Percentiles rank a stretch among this genome's conserved stretches.
Evolutionary conservation across 2,888 invertebrate species (phyloP).

Genomic region (Andrena camellia): DNA sequence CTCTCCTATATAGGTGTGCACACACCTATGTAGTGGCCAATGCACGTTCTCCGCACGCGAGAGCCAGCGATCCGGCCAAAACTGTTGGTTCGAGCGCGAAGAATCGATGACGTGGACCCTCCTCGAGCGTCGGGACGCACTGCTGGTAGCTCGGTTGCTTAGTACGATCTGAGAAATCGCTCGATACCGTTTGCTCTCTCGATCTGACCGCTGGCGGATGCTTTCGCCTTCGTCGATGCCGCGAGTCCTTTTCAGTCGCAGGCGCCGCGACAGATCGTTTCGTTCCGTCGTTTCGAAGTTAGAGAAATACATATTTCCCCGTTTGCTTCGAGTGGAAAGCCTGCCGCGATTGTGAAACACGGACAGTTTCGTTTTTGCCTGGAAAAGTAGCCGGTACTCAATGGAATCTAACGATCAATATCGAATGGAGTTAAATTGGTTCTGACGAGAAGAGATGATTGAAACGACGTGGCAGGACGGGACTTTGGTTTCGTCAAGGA

Average conservation of each 20-base stretch:
- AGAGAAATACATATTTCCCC: neutral
- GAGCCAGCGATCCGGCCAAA: slow-evolving; percentile 63
- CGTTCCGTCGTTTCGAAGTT: neutral
- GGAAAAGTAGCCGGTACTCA: too few relatives aligned
- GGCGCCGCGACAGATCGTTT: neutral
- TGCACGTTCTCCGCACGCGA: slow-evolving; percentile 63
- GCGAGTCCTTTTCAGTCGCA: neutral
- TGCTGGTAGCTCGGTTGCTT: neutral
- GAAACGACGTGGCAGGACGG: neutral
- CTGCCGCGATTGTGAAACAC: neutral
- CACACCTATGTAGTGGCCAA: slow-evolving; percentile 65
- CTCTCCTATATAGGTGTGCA: slow-evolving; percentile 75
- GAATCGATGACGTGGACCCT: slow-evolving; percentile 68
- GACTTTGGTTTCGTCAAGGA: neutral
- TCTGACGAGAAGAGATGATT: neutral
- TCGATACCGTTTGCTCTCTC: slow-evolving; percentile 20
- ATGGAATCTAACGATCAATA: neutral
- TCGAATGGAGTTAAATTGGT: neutral
- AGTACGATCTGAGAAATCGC: slow-evolving; percentile 32
- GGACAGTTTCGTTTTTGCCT: neutral
- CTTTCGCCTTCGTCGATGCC: slow-evolving; percentile 24
- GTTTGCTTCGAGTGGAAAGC: neutral
- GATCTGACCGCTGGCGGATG: slow-evolving; percentile 50
- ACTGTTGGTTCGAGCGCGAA: slow-evolving; percentile 62
- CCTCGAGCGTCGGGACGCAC: slow-evolving; percentile 40